phyloP scores from a whole-genome alignment of 2,888 invertebrate species.

The Trissonchulus latispiculum region DNA sequence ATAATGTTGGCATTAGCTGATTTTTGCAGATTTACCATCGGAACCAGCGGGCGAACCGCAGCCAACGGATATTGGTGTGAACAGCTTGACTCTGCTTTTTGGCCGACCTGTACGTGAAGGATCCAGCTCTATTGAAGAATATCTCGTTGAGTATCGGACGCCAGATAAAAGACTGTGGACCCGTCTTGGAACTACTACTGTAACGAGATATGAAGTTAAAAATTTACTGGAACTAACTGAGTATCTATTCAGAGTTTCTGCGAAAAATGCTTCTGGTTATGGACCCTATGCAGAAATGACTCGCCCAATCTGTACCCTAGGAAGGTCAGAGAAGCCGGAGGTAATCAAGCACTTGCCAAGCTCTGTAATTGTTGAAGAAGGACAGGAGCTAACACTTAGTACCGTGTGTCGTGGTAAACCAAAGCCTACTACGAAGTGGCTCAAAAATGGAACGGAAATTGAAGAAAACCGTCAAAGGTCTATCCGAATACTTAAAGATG shows the following conservation, averaged over 20 bases:
- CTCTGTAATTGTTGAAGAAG: slow-evolving; percentile 20
- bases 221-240: slow-evolving; percentile 32
- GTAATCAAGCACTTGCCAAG: neutral
- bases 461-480: slow-evolving; percentile 33
- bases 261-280: slow-evolving; percentile 25
- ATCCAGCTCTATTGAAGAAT: slow-evolving; percentile 16
- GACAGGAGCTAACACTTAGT: slow-evolving; percentile 28
- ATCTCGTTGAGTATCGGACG: slow-evolving; percentile 29
- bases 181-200: slow-evolving; percentile 24
- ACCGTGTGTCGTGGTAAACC: slow-evolving; percentile 26
- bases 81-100: slow-evolving; percentile 15
- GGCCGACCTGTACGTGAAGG: slow-evolving; percentile 13
- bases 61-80: slow-evolving; percentile 7
- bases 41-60: slow-evolving; percentile 20
- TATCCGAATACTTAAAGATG: slow-evolving; percentile 23
- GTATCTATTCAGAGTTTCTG: slow-evolving; percentile 32
- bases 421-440: slow-evolving; percentile 22
- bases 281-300: slow-evolving; percentile 20
- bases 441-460: slow-evolving; percentile 29
- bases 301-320: slow-evolving; percentile 14
- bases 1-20: too few species aligned
- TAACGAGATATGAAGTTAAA: slow-evolving; percentile 26
- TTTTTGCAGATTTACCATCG: slow-evolving; percentile 12
- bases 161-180: slow-evolving; percentile 32
- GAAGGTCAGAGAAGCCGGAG: slow-evolving; percentile 10